Evolutionary conservation across 2,888 invertebrate genomes (phyloP), one percentile per base, ranked within the genome.

Genomic region (Venusia cambrica): DNA sequence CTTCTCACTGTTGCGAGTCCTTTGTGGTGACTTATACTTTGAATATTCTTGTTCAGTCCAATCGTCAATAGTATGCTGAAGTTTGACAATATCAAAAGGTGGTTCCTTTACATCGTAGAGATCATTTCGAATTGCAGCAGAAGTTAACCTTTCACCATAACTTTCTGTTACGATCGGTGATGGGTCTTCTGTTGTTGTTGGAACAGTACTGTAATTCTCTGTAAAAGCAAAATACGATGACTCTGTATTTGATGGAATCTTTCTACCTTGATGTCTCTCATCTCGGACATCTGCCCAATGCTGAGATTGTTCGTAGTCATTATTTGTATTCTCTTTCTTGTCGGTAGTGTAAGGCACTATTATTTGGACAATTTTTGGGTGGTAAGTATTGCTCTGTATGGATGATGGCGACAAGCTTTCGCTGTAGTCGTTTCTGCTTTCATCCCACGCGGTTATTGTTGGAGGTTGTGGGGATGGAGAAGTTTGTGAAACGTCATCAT

Each of bases 31-130:
- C 45, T 84, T 87, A 38, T 78, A 71, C 42, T 88, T 88, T 0
- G 91, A 90, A 66, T 89, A 94, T 54, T 92, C 92, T 74, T 93
- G 92, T 54, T 92, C 92, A 0, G 95, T 95, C 95, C 95, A 95
- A 45, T 92, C 92, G 54, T 95, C 94, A 35, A 95, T 95, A 51
- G 93, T 94, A 51, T 94, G 93, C 63, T 95, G 95, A 16, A 95
- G 76, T 58, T 91, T 90, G 5, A 91, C 89, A 5, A 94, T 89
- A 61, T 95, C 94, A 54, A 93, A 92, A 0, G 91, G 88, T 13
- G 88, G 88, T 46, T 89, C 89, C 40, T 79, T 84, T 1, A 77
- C 74, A 42, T 85, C 84, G 38, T 85, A 81, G 4, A 78, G 54
- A 39, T 84, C 79, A 37, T 73, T 80, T 1, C 71, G 44, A 42